phyloP scores from a whole-genome alignment of 2,797 vertebrate species.

The Aselliscus stoliczkanus region DNA sequence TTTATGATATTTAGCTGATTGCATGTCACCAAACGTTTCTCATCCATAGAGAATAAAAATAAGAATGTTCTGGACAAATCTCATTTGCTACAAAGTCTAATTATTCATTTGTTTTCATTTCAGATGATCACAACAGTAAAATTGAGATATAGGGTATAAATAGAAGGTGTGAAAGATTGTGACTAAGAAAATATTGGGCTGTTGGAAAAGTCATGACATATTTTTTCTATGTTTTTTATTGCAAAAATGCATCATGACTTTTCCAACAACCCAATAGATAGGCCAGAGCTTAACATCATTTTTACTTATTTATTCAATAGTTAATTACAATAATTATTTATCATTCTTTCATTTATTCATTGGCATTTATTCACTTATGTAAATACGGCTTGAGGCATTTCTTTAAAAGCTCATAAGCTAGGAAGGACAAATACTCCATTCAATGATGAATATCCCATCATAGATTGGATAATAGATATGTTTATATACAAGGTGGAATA shows the following conservation, averaged over 20 bases:
- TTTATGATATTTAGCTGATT: background rate
- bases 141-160: background rate
- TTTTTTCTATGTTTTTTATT: too few species aligned
- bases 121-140: background rate
- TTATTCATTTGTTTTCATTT: background rate
- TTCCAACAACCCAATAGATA: too few species aligned
- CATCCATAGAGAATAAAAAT: background rate
- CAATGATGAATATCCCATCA: background rate
- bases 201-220: too few species aligned
- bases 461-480: background rate
- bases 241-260: too few species aligned
- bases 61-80: background rate
- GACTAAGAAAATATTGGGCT: background rate
- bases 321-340: background rate
- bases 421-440: background rate
- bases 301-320: background rate
- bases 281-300: background rate
- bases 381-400: background rate
- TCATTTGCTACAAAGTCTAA: background rate
- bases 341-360: background rate
- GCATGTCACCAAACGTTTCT: background rate
- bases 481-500: background rate
- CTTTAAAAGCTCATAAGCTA: background rate
- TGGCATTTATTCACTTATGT: background rate
- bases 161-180: background rate